Evolutionary conservation across 1,140 invertebrate genomes (phyloP).

Genomic region (Centruroides sculpturatus): DNA sequence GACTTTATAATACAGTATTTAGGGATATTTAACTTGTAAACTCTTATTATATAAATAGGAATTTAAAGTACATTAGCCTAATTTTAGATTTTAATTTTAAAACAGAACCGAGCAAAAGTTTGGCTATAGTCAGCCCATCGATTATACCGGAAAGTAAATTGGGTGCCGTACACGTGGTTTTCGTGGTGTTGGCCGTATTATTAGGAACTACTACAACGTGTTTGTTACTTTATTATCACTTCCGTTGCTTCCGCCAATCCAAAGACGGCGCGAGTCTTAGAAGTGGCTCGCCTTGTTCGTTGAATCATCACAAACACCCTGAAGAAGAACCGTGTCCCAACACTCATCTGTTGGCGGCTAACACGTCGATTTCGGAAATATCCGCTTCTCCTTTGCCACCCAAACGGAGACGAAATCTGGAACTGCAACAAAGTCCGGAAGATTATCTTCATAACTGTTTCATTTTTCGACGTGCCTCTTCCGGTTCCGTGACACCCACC

Average conservation of each 20-base stretch:
- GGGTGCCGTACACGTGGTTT: slow-evolving; percentile 9
- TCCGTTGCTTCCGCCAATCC: neutral
- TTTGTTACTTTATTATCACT: slow-evolving; percentile 5
- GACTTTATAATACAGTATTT: too few species aligned
- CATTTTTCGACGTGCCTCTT: slow-evolving; percentile 9
- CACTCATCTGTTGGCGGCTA: neutral
- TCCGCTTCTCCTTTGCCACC: neutral
- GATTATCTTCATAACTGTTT: slow-evolving; percentile 15
- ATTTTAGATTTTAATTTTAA: too few species aligned
- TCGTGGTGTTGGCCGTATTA: slow-evolving; percentile 8
- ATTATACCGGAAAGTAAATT: neutral
- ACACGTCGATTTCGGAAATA: slow-evolving; percentile 13
- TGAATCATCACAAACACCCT: neutral
- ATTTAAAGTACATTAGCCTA: too few species aligned
- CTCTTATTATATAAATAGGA: too few species aligned
- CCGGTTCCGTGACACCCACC: neutral
- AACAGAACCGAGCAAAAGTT: slow-evolving; percentile 1
- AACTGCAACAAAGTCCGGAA: slow-evolving; percentile 4
- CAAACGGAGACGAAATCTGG: neutral
- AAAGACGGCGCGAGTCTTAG: too few species aligned
- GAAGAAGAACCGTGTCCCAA: neutral
- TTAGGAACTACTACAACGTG: slow-evolving; percentile 4
- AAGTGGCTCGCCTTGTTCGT: too few species aligned
- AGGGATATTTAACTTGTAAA: too few species aligned
- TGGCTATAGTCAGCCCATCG: slow-evolving; percentile 7